Conservation (phyloP, 2,888 invertebrate genomes). For the Rhorus exstirpatorius region DNA sequence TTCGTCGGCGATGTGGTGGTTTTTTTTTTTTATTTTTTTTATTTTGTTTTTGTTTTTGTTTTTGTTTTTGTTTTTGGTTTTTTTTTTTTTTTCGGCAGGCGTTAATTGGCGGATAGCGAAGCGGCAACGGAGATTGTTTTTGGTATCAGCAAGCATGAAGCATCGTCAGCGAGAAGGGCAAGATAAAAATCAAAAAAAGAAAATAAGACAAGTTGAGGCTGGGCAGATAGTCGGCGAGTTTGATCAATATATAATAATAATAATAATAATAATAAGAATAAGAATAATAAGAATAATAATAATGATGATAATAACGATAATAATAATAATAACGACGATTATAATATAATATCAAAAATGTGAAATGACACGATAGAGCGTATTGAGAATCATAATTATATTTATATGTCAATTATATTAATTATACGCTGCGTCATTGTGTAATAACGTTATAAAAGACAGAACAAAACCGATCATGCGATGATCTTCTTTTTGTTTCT, state of each 20-base stretch:
- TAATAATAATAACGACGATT: conserved; percentile 44
- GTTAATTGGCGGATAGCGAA: conserved; percentile 86
- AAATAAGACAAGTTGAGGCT: conserved; percentile 85
- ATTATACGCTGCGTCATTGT: not conserved
- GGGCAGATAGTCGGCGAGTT: conserved; percentile 72
- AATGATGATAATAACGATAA: no score
- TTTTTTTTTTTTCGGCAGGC: conserved; percentile 77
- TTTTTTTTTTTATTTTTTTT: conserved; percentile 56
- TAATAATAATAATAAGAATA: conserved; percentile 71
- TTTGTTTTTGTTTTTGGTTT: conserved; percentile 21
- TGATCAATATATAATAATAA: conserved; percentile 63
- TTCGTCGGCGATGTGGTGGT: conserved; percentile 71
- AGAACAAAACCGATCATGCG: no score
- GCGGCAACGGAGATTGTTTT: conserved; percentile 82
- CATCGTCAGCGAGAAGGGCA: conserved; percentile 86
- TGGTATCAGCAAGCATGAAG: conserved; percentile 86
- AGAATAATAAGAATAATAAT: no score
- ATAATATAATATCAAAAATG: conserved; percentile 36
- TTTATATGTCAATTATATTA: no score
- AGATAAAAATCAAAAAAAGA: conserved; percentile 86
- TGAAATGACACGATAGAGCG: conserved; percentile 34
- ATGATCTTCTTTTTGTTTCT: not conserved
- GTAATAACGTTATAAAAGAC: not conserved
- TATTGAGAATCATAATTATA: conserved; percentile 31
- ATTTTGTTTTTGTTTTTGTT: conserved; percentile 58